Base-by-base conservation (phyloP, 1,140 invertebrate species). In the Diabrotica virgifera region DNA sequence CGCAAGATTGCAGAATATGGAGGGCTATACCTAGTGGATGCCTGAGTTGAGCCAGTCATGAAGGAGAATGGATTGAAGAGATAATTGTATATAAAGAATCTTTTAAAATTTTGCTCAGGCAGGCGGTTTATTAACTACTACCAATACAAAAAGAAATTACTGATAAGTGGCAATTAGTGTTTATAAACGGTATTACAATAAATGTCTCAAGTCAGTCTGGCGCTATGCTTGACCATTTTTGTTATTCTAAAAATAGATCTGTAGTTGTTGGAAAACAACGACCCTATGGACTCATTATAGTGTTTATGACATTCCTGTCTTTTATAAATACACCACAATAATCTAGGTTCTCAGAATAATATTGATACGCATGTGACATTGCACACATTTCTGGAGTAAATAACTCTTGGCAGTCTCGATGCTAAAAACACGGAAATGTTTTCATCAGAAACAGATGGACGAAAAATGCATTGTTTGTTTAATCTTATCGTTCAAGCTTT, bases 241-340 rank as follows among this genome's bases (percentile, higher is more conserved):
- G 56, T 46, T 58, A 36, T 58, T 58, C 56, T 58, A 58, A 37
- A 58, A 58, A 58, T 58, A 58, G 8, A 13, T 5, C 36, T 12
- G 36, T 55, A 55, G 53, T 14, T 55, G 53, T 46, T 55, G 13
- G 53, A 55, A 58, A 58, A 58, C 56, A 58, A 58, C 56, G 56
- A 58, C 56, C 56, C 56, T 58, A 58, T 58, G 56, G 36, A 58
- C 56, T 58, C 56, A 58, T 58, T 58, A 58, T 58, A 58, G n/a
- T 58, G 56, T 58, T 58, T 58, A 58, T 58, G 36, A 58, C 56
- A 58, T 58, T 58, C 56, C 37, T 58, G 56, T 36, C 56, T 38
- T 54, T 58, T 58, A 58, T 58, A 38, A 58, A 58, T 58, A 58
- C 10, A 55, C 13, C 24, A 55, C 40, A 55, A 14, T 55, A 55